Evolutionary conservation across 2,888 invertebrate species (phyloP).

Genomic region (Trypoxylon attenuatum): DNA sequence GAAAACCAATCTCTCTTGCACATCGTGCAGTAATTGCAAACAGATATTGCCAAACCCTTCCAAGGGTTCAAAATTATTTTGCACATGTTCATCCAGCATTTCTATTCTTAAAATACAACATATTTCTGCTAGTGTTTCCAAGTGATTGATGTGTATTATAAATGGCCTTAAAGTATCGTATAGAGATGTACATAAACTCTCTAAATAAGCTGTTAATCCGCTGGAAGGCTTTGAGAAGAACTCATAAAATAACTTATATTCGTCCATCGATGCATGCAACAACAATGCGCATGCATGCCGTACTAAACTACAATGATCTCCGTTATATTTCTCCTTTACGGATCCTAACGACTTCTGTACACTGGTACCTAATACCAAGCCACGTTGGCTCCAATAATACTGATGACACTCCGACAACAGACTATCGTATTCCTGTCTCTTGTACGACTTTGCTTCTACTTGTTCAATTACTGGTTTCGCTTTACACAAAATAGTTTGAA

Average conservation of each 20-base stretch:
- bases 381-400: constrained; percentile 86
- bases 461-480: constrained; percentile 87
- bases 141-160: constrained; percentile 96
- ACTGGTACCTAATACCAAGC: constrained; percentile 77
- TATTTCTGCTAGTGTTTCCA: constrained; percentile 97
- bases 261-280: constrained; percentile 95
- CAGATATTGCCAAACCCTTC: constrained; percentile 86
- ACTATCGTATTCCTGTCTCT: constrained; percentile 85
- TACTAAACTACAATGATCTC: constrained; percentile 89
- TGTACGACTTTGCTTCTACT: constrained; percentile 85
- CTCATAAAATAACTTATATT: constrained; percentile 92
- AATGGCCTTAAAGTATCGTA: constrained; percentile 96
- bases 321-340: constrained; percentile 77
- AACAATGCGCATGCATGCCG: constrained; percentile 92
- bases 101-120: constrained; percentile 94
- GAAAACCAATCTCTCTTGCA: constrained; percentile 96
- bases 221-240: constrained; percentile 86
- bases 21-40: constrained; percentile 91
- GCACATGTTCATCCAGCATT: constrained; percentile 93
- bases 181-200: constrained; percentile 88
- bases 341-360: constrained; percentile 72
- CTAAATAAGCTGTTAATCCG: constrained; percentile 85
- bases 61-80: constrained; percentile 84
- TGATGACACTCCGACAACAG: constrained; percentile 88
- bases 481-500: constrained; percentile 93